Conservation (phyloP, 2,113 vertebrate genomes). For the Dryoscopus gambensis region DNA sequence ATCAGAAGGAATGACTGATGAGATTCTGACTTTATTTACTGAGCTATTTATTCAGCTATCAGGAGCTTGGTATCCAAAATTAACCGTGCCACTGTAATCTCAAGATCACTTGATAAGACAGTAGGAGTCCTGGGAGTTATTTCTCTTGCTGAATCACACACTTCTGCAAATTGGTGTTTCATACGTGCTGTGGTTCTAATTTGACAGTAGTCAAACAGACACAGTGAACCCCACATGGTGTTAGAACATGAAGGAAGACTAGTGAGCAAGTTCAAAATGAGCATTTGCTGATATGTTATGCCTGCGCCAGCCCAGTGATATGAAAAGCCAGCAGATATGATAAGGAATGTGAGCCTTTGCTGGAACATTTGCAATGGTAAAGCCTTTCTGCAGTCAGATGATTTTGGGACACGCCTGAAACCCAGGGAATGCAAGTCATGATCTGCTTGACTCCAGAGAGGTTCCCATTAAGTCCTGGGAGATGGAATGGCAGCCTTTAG, state of each 20-base stretch:
- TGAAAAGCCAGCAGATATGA: neutral
- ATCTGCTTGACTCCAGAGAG: neutral
- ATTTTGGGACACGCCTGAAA: neutral
- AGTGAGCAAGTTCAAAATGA: neutral
- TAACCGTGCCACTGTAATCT: neutral
- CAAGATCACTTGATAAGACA: neutral
- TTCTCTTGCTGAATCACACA: neutral
- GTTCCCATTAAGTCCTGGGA: neutral
- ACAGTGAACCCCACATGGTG: neutral
- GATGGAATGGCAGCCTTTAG: neutral
- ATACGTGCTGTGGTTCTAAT: neutral
- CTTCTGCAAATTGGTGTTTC: neutral
- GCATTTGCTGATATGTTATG: neutral
- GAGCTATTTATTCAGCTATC: neutral
- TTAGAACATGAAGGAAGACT: neutral
- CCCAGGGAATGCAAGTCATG: neutral
- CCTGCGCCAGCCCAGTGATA: neutral
- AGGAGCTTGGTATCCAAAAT: neutral
- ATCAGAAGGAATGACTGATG: conserved; percentile 1
- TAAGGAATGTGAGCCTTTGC: neutral
- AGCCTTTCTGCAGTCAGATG: neutral
- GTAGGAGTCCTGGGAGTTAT: neutral
- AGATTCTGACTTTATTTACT: conserved; percentile 5
- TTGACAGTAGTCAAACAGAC: neutral
- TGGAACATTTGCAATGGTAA: neutral